Conservation (phyloP, 2,888 invertebrate genomes). For the Polydrusus tereticollis region DNA sequence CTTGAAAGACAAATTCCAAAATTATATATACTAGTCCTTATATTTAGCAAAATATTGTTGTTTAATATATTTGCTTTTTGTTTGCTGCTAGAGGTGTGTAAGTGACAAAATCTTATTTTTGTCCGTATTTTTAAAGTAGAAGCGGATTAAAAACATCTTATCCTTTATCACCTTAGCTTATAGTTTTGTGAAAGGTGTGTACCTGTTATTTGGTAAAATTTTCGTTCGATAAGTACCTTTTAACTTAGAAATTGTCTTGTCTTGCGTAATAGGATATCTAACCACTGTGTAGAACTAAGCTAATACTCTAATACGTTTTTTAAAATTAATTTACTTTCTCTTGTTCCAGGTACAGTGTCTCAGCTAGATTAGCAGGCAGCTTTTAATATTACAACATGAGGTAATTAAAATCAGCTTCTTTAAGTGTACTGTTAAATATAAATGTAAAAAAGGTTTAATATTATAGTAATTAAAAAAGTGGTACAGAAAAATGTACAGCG, state of each 20-base stretch:
- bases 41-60: not conserved
- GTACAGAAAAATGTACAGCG: no score
- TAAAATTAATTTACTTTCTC: slow-evolving; percentile 48
- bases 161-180: no score
- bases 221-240: no score
- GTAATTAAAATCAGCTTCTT: slow-evolving; percentile 45
- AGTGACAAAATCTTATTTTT: not conserved
- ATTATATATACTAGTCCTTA: no score
- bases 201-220: no score
- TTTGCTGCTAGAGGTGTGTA: not conserved
- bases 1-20: no score
- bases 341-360: slow-evolving; percentile 49
- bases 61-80: not conserved
- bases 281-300: not conserved
- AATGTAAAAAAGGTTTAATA: slow-evolving; percentile 1
- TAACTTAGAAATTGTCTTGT: no score
- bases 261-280: not conserved
- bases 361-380: slow-evolving; percentile 44
- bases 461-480: not conserved
- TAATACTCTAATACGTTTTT: slow-evolving; percentile 9
- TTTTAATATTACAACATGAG: slow-evolving; percentile 47
- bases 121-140: no score
- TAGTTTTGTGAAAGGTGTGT: no score
- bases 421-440: slow-evolving; percentile 24
- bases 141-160: no score